Conservation (phyloP, 1,140 invertebrate species). For the Drosophila lacteicornis region DNA sequence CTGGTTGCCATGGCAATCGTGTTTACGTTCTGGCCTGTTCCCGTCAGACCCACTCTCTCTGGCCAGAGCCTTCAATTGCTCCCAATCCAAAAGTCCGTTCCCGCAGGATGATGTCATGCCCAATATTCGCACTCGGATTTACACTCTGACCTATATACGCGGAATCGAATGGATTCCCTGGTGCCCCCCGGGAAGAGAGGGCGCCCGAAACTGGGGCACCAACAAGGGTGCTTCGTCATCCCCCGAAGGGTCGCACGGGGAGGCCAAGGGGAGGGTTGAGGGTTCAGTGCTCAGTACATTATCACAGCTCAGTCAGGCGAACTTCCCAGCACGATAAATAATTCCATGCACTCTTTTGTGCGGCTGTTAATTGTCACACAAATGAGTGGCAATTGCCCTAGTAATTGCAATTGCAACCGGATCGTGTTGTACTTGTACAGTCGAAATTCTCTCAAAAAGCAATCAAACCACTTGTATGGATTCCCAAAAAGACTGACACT, state of each 20-base stretch:
- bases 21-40: conserved; percentile 51
- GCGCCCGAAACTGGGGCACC: conserved; percentile 36
- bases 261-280: conserved; percentile 1
- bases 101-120: conserved; percentile 63
- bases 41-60: conserved; percentile 4
- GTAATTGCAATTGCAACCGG: conserved; percentile 40
- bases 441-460: conserved; percentile 1
- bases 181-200: conserved; percentile 7
- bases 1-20: conserved; percentile 61
- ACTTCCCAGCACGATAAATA: conserved; percentile 38
- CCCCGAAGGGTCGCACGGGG: not conserved
- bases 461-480: not conserved
- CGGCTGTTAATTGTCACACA: conserved; percentile 51
- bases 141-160: conserved; percentile 70
- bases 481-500: not conserved
- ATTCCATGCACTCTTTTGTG: conserved; percentile 32
- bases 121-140: conserved; percentile 50
- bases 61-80: conserved; percentile 46
- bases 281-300: conserved; percentile 15
- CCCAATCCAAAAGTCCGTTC: conserved; percentile 29
- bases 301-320: conserved; percentile 24
- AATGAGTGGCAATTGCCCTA: conserved; percentile 57
- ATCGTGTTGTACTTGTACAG: conserved; percentile 16
- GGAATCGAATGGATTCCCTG: conserved; percentile 23
- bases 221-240: conserved; percentile 36